These are phyloP conservation scores for Brachyptera putata DNA, from an alignment of 2,888 invertebrate genomes.

Conservation along the genomic window DNA sequence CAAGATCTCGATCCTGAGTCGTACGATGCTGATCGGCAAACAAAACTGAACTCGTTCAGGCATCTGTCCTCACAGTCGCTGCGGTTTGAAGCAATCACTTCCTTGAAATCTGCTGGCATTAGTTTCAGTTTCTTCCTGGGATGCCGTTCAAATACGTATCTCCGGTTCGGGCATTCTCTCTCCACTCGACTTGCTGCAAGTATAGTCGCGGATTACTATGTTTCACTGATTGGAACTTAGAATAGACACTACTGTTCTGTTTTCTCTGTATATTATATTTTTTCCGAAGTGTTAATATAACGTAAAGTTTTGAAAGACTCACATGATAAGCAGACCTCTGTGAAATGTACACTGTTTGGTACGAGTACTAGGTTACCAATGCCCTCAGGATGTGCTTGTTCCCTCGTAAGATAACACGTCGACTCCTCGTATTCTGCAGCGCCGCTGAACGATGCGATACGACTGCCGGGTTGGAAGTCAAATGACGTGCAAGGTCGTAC, in stretches of 20 bases:
- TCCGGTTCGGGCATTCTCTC: slow-evolving; percentile 81
- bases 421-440: slow-evolving; percentile 84
- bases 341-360: slow-evolving; percentile 85
- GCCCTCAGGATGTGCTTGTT: slow-evolving; percentile 83
- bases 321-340: slow-evolving; percentile 86
- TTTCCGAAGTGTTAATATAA: too few species aligned
- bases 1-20: slow-evolving; percentile 75
- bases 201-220: too few species aligned
- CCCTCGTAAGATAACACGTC: slow-evolving; percentile 78
- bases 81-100: slow-evolving; percentile 77
- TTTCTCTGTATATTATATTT: too few species aligned
- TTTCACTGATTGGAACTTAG: too few species aligned
- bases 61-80: slow-evolving; percentile 88
- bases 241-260: too few species aligned
- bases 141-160: slow-evolving; percentile 84
- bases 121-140: slow-evolving; percentile 78
- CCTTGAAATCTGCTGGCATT: slow-evolving; percentile 75
- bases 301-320: too few species aligned
- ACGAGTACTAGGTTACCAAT: slow-evolving; percentile 84
- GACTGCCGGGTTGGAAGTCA: slow-evolving; percentile 84
- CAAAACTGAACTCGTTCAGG: slow-evolving; percentile 81
- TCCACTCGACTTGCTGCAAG: slow-evolving; percentile 75
- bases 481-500: slow-evolving; percentile 83
- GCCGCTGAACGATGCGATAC: slow-evolving; percentile 76
- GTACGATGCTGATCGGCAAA: slow-evolving; percentile 82